Conservation (phyloP, 2,113 vertebrate genomes). For the Anhinga anhinga region DNA sequence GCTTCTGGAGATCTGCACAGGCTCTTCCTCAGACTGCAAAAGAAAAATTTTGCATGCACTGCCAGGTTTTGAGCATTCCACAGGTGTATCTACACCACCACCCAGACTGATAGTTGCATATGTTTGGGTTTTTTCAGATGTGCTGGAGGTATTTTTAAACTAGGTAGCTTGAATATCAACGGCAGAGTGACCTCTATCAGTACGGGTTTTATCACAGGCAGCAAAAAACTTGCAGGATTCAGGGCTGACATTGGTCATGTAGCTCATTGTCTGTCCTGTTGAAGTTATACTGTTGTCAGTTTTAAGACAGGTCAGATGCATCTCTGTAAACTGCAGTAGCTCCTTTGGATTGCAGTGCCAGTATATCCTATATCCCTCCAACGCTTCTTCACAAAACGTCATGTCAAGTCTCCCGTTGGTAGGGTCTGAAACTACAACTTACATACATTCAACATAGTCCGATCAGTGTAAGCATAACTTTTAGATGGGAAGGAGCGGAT, state of each 20-base stretch:
- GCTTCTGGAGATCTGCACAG: background rate
- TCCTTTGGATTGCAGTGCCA: background rate
- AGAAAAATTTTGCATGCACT: background rate
- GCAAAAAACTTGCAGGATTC: background rate
- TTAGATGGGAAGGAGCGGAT: background rate
- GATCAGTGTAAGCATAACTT: background rate
- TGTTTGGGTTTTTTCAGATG: background rate
- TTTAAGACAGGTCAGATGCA: background rate
- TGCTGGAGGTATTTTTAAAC: background rate
- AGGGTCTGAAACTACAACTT: background rate
- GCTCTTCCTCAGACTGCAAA: background rate
- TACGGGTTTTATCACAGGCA: background rate
- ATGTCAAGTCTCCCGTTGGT: background rate
- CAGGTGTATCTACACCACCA: rapidly evolving
- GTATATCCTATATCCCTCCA: background rate
- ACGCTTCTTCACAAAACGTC: background rate
- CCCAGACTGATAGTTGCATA: background rate
- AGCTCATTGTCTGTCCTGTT: background rate
- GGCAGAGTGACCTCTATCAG: background rate
- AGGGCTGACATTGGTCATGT: background rate
- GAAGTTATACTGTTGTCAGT: background rate
- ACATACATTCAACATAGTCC: background rate
- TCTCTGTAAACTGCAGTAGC: background rate
- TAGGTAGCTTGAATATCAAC: background rate
- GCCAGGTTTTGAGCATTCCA: background rate